phyloP scores from a whole-genome alignment of 1,140 invertebrate species.

The Pseudomyrmex gracilis region DNA sequence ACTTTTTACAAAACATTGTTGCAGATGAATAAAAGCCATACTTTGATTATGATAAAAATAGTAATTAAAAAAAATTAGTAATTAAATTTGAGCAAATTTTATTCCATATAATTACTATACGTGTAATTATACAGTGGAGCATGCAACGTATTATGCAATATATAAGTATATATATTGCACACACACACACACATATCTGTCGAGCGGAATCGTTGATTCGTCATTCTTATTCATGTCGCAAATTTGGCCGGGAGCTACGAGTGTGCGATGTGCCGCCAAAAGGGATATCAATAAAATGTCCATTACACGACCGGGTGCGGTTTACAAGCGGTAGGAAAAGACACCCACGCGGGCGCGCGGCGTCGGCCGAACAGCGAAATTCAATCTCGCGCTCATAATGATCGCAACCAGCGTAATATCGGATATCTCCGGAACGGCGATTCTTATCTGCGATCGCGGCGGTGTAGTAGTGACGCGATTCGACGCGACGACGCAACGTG shows the following conservation, averaged over 20 bases:
- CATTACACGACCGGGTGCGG: constrained; percentile 11
- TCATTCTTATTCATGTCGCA: not conserved
- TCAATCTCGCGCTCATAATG: constrained; percentile 32
- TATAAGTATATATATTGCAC: no score
- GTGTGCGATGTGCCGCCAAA: not conserved
- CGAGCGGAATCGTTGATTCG: constrained; percentile 9
- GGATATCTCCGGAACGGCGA: constrained; percentile 44
- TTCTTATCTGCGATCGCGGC: constrained; percentile 51
- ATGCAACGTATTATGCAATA: no score
- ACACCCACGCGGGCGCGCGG: not conserved
- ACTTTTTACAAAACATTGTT: no score
- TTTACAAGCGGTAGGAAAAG: constrained; percentile 8
- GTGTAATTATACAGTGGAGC: no score
- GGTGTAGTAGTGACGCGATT: not conserved
- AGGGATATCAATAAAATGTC: constrained; percentile 40
- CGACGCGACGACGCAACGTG: not conserved
- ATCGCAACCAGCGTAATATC: constrained; percentile 39
- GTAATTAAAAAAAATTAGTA: no score
- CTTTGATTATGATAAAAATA: no score
- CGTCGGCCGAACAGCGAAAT: constrained; percentile 43
- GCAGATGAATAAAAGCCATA: no score
- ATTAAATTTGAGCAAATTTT: no score
- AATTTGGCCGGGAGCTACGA: not conserved
- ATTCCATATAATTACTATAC: no score
- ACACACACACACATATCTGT: no score